Base-by-base conservation (phyloP, 2,888 invertebrate species). In the Hedya salicella region DNA sequence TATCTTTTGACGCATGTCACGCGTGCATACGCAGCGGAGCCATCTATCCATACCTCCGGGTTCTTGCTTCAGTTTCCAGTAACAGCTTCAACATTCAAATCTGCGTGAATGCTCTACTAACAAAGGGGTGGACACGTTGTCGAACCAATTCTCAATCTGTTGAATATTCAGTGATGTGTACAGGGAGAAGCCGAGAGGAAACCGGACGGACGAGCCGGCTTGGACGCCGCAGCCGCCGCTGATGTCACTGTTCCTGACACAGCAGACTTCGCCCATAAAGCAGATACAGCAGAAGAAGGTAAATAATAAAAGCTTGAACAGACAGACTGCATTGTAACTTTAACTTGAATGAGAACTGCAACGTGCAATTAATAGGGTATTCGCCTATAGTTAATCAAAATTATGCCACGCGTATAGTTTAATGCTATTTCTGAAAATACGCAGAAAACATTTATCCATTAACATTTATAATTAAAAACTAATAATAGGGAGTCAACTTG, bases 211-310 rank as follows among this genome's bases (percentile, higher is more conserved):
- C 72, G 78, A 90, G 2, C 73, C 71, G 4, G 77, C 76, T 1
- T 97, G 96, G 96, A 93, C 93, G 53, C 94, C 95, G 30, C 96
- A 96, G 80, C 95, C 95, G 0, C 95, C 97, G 0, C 86, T 97
- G 42, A 96, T 96, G 94, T 95, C 95, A 17, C 87, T 96, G 19
- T 97, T 96, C 79, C 95, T 95, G 72, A 94, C 95, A 1, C 94
- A 95, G 68, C 94, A 95, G 68, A 96, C 95, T 11, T 93, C 94
- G 3, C 94, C 95, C 59, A 95, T 96, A 52, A 91, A 94, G 48
- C 93, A 93, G 71, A 95, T 95, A 73, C 96, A 96, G 77, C 93
- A 94, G 73, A 93, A 94, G 56, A 96, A 95, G 86, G 93, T 93
- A 60, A 44, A n/a, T 6, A 42, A 17, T 11, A 44, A 17, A 17